phyloP scores from a whole-genome alignment of 2,797 vertebrate species.

The Chelidonichthys spinosus region DNA sequence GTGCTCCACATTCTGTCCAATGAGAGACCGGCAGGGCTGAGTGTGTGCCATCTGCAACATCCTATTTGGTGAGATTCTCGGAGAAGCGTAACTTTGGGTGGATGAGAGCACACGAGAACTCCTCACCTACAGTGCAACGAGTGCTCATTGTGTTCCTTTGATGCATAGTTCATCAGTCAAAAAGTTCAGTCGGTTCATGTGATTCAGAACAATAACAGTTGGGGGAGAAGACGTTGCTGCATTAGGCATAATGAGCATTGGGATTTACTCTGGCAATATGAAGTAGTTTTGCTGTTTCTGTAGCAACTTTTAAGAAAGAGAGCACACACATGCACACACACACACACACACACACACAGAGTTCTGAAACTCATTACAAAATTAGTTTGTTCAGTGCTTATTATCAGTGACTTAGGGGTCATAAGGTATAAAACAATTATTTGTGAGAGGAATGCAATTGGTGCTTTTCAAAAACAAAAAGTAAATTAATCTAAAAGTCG shows the following conservation, averaged over 20 bases:
- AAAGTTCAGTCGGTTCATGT: constrained; percentile 76
- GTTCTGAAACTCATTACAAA: constrained; percentile 43
- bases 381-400: constrained; percentile 39
- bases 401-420: constrained; percentile 51
- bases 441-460: constrained; percentile 40
- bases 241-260: constrained; percentile 79
- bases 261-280: constrained; percentile 66
- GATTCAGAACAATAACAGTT: constrained; percentile 77
- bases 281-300: constrained; percentile 67
- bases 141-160: constrained; percentile 64
- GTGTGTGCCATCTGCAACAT: constrained; percentile 59
- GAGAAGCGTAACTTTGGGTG: constrained; percentile 67
- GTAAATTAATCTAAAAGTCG: background rate
- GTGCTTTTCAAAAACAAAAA: constrained; percentile 13
- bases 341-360: constrained; percentile 14
- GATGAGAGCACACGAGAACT: constrained; percentile 65
- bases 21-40: constrained; percentile 72
- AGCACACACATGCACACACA: constrained; percentile 13
- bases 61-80: constrained; percentile 59
- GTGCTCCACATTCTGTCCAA: constrained; percentile 85
- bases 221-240: constrained; percentile 65
- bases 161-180: constrained; percentile 82
- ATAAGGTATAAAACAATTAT: constrained; percentile 44
- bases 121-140: constrained; percentile 76
- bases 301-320: constrained; percentile 68